These are phyloP conservation scores for Condylura cristata DNA, from an alignment of 2,113 vertebrate genomes.

Conservation along the genomic window DNA sequence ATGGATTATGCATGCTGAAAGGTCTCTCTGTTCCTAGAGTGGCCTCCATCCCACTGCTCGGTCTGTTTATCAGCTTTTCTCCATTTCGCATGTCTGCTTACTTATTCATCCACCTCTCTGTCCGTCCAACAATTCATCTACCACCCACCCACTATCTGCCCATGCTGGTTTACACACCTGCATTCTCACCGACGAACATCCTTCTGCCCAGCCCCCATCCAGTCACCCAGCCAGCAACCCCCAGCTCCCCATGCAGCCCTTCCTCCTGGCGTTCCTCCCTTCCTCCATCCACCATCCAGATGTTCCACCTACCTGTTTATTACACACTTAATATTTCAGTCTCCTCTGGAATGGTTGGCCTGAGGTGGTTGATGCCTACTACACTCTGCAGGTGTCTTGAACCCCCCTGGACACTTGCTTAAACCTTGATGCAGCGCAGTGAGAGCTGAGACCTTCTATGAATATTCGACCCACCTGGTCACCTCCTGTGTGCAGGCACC, in stretches of 20 bases:
- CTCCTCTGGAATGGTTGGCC: neutral
- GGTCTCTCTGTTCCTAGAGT: fast-evolving
- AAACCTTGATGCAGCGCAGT: neutral
- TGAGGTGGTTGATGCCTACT: neutral
- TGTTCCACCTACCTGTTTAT: neutral
- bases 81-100: neutral
- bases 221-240: neutral
- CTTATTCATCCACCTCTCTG: neutral
- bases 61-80: neutral
- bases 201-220: neutral
- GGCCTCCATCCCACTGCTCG: too few species aligned
- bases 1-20: slow-evolving; percentile 71
- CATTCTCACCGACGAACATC: too few species aligned
- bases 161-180: too few species aligned
- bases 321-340: neutral
- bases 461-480: fast-evolving
- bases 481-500: neutral
- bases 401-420: neutral
- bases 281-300: neutral
- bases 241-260: too few species aligned
- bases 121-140: neutral
- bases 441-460: neutral
- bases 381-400: too few species aligned
- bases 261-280: too few species aligned
- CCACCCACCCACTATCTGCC: neutral